Base-by-base conservation (phyloP, 2,797 vertebrate species). In the Megaceryle alcyon region DNA sequence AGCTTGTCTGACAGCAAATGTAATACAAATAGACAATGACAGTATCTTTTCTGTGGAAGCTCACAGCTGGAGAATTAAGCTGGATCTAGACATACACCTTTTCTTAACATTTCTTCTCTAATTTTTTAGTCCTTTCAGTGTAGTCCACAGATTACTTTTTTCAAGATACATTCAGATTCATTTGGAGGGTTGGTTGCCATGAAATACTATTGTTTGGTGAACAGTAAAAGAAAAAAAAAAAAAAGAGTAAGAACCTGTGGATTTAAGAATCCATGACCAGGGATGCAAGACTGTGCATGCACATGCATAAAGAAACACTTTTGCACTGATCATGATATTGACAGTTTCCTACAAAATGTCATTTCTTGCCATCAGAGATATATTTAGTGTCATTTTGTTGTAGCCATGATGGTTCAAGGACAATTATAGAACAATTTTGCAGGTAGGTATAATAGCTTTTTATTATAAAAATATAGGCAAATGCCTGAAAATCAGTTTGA, bases 1-100 rank as follows among this genome's bases (percentile, higher is more conserved):
- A 92, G 16, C 31, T 79, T 92, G 39, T 80, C 78, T 93, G 76
- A 69, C 66, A 96, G 79, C n/a, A 93, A 94, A 88, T 61, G 54
- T 54, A 91, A 94, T 79, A 93, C 71, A 63, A 83, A 77, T 56
- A 82, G 76, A 94, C 59, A 59, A 39, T 37, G 35, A 64, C 56
- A 82, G 65, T 37, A 66, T 88, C 29, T 84, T 82, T 95, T 88
- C 83, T 76, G n/a, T 75, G 68, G 43, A 92, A 94, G 12, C 29
- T 94, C 49, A 77, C 37, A 95, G 84, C 26, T 93, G 49, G 28
- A 95, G 26, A 71, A 72, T 63, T 48, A 48, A 70, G 17, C 41
- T 76, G 39, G 21, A 90, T 77, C 59, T 39, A 94, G 60, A 88
- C 89, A 82, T 39, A 86, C 22, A 94, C 14, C 12, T 91, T 59